Percentiles rank a stretch among this genome's conserved stretches.
Conservation (phyloP, 92 coral and sea anemone species). For the Epizoanthus rinbou region DNA sequence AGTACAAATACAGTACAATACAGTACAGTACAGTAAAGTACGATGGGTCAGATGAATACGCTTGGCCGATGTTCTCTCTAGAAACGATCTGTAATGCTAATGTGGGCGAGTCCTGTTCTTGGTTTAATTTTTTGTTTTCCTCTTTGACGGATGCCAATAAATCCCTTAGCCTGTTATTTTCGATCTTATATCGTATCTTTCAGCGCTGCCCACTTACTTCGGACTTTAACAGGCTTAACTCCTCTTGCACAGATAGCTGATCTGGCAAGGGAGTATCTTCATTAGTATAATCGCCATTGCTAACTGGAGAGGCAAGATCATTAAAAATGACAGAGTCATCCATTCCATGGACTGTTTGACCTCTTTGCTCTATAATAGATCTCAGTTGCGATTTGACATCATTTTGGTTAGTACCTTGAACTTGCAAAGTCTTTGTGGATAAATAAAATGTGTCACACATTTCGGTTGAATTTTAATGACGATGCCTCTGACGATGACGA, state of each 20-base stretch:
- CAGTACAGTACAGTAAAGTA: too few species aligned
- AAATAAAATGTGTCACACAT: too few species aligned
- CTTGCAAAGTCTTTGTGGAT: too few species aligned
- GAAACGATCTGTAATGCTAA: neutral
- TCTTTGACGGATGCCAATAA: conserved; percentile 2
- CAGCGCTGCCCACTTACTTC: conserved; percentile 16
- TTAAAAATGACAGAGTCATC: neutral
- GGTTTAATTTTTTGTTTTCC: neutral
- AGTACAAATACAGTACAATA: too few species aligned
- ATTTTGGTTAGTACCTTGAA: too few species aligned
- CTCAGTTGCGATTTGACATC: too few species aligned
- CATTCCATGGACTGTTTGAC: too few species aligned
- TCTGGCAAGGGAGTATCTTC: neutral
- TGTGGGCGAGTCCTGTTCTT: neutral
- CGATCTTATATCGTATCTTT: conserved; percentile 6
- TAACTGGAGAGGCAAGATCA: neutral
- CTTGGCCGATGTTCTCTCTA: neutral
- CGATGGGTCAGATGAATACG: neutral
- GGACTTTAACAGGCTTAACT: neutral
- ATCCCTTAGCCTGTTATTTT: conserved; percentile 11
- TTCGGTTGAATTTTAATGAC: too few species aligned
- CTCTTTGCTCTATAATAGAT: too few species aligned
- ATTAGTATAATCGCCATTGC: conserved; percentile 12
- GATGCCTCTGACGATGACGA: too few species aligned
- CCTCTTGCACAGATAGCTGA: neutral